Base-by-base conservation (phyloP, 2,797 vertebrate genomes). In the Chloroceryle inda region DNA sequence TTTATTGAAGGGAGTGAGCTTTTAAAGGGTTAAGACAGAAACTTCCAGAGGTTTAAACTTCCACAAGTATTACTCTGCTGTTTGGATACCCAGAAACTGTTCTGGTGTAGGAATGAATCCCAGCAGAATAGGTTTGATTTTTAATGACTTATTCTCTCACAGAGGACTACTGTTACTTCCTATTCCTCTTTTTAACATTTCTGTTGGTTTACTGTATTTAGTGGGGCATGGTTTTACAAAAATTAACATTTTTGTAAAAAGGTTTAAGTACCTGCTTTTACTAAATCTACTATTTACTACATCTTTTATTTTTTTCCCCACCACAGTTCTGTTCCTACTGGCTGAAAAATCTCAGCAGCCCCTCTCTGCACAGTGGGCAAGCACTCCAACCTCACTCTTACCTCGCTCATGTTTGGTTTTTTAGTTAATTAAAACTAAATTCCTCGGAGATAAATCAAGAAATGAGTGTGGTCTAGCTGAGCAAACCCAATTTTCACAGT, bases 361-460 rank as follows among this genome's bases (percentile, higher is more conserved):
- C n/a, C 37, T 26, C 8, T n/a, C 27, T 0, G 0, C 6, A 45
- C 1, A 0, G 18, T 22, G 44, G 71, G 22, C 18, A 62, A 72
- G 13, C 16, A 21, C 18, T 9, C 38, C 3, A 0, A 37, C 5
- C 27, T 14, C 21, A 6, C 3, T 11, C 2, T 47, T 47, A 37
- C 7, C 13, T 59, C 27, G 15, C 27, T 29, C 2, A 1, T 7
- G 2, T 0, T 33, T 61, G 45, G 10, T 31, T 53, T 19, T 91
- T 59, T 55, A 50, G 16, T 33, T 10, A 58, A 87, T 47, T 33
- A 38, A 42, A 78, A 62, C 13, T 29, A 26, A 6, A 44, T 19
- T 68, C 5, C 24, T 85, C 27, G 42, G 50, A 86, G 4, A 42
- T 4, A 58, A 80, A 59, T 8, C 27, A 21, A 83, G 12, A 40